Base-by-base conservation (phyloP, 2,113 vertebrate genomes). In the Microcebus lehilahytsara region DNA sequence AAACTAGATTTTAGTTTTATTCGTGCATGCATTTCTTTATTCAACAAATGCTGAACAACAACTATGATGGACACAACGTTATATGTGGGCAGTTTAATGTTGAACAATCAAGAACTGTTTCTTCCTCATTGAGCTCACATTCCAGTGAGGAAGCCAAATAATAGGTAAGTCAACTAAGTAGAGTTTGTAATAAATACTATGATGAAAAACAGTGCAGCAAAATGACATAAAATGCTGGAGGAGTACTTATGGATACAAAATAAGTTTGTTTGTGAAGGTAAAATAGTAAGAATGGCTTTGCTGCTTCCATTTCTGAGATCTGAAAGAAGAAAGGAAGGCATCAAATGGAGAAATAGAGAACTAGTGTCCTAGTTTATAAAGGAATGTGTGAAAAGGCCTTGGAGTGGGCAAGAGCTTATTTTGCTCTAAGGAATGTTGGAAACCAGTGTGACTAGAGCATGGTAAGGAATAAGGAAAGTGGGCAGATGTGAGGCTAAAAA, bases 381-480 rank as follows among this genome's bases (percentile, higher is more conserved):
- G 71, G 13, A 86, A 22, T 60, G 1, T 46, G 3, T 92, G 13
- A 60, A 84, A 37, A 66, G 14, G 23, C 1, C 9, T 66, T 62
- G 27, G 40, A 79, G 3, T 72, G 67, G 12, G 6, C 62, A 49
- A 60, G 6, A 20, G 2, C 3, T 83, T 32, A 30, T 13, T 25
- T 87, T 90, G 0, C 27, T 77, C 17, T n/a, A n/a, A 72, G 22
- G 46, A 71, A 32, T 85, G 2, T 2, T 60, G 12, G 25, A 53
- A 80, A 5, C 0, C 23, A 30, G 5, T 58, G 30, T 34, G 49
- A 11, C 2, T 53, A 7, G 22, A 2, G 13, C 10, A 27, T 2
- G 2, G 67, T 20, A 2, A 85, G 20, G 7, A 0, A 49, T 51
- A 1, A 25, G 11, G 14, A 69, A 77, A 19, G 0, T 40, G 23